A percentile compares a stretch with the other conserved stretches of the same genome.
Conservation (phyloP, 2,113 vertebrate species). For the Sialia sialis region DNA sequence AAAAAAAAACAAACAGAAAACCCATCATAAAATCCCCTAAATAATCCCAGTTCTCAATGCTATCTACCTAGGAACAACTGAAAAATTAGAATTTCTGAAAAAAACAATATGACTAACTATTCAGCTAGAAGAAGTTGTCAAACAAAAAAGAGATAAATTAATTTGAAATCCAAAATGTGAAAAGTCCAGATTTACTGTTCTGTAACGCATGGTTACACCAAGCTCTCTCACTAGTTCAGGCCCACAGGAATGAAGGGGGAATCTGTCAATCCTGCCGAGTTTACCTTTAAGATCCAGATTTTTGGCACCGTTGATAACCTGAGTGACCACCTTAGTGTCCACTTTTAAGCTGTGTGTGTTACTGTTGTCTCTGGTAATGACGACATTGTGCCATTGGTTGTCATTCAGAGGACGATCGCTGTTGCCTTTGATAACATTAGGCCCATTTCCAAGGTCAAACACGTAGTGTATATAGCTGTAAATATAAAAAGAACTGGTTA, state of each 20-base stretch:
- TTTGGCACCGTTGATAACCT: conserved; percentile 97
- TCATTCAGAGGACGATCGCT: conserved; percentile 91
- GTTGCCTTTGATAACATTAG: conserved; percentile 96
- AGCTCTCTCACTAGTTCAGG: background rate
- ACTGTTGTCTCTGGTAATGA: conserved; percentile 95
- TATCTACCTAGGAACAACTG: background rate
- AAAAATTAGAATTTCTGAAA: background rate
- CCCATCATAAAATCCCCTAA: background rate
- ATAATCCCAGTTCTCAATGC: background rate
- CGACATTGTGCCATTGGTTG: conserved; percentile 98
- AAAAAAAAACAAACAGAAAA: background rate
- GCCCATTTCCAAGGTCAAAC: conserved; percentile 97
- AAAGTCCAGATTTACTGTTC: background rate
- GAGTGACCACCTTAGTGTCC: conserved; percentile 88
- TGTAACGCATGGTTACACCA: background rate
- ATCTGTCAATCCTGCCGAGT: background rate
- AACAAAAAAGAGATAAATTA: background rate
- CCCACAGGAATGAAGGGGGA: background rate
- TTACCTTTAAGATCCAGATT: conserved; percentile 98
- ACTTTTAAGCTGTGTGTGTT: conserved; percentile 97
- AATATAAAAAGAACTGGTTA: background rate
- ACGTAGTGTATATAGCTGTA: conserved; percentile 95
- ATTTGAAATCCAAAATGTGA: background rate
- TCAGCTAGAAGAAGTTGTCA: background rate
- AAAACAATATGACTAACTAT: background rate